Percentiles rank a stretch among this genome's conserved stretches.
Conservation (phyloP, 1,140 invertebrate species). For the Drosophila dunni region DNA sequence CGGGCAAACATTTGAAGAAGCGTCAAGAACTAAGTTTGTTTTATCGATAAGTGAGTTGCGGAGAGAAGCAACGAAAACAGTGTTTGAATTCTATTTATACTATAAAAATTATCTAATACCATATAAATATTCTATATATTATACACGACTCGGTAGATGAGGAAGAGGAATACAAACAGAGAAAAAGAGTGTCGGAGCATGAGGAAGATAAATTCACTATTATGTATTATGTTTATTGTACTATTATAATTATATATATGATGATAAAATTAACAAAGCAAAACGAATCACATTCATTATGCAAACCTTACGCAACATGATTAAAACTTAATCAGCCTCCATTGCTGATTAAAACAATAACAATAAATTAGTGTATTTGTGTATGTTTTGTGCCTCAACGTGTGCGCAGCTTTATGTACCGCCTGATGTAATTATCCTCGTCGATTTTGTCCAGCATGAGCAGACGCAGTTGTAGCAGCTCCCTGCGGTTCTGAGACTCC, state of each 20-base stretch:
- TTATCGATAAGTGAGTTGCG: slow-evolving; percentile 31
- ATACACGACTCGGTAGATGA: slow-evolving; percentile 54
- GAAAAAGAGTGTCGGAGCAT: slow-evolving; percentile 4
- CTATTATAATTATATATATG: slow-evolving; percentile 57
- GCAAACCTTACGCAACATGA: slow-evolving; percentile 46
- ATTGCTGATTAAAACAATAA: slow-evolving; percentile 37
- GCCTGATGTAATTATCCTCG: slow-evolving; percentile 29
- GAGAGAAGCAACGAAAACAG: slow-evolving; percentile 25
- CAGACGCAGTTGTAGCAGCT: slow-evolving; percentile 31
- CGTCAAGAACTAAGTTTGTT: slow-evolving; percentile 35
- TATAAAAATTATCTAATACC: slow-evolving; percentile 38
- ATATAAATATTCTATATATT: slow-evolving; percentile 74
- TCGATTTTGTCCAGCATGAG: slow-evolving; percentile 44
- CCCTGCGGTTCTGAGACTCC: slow-evolving; percentile 14
- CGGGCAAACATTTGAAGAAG: slow-evolving; percentile 22
- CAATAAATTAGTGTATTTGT: slow-evolving; percentile 4
- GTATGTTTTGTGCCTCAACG: slow-evolving; percentile 1
- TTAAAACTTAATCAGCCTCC: slow-evolving; percentile 38
- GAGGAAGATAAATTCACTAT: slow-evolving; percentile 40
- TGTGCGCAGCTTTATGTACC: slow-evolving; percentile 45
- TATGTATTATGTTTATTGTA: slow-evolving; percentile 77
- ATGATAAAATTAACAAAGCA: slow-evolving; percentile 53
- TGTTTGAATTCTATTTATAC: slow-evolving; percentile 53
- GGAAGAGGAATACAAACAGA: slow-evolving; percentile 24
- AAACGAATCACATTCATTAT: slow-evolving; percentile 73